phyloP scores from a whole-genome alignment of 2,113 vertebrate genomes.

The Hiodon alosoides region DNA sequence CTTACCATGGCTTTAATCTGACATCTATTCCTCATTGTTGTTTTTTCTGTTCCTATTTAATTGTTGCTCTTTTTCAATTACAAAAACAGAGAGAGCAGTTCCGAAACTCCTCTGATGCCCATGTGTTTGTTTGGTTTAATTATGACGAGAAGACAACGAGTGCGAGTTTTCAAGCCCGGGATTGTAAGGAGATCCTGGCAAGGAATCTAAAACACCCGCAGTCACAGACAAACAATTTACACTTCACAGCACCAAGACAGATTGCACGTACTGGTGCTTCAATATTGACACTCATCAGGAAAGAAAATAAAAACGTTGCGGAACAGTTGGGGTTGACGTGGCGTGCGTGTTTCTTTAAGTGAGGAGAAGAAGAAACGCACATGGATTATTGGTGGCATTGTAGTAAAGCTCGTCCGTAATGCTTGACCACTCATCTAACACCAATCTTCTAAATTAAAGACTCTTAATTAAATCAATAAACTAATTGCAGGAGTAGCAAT shows the following conservation, averaged over 20 bases:
- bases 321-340: slow-evolving; percentile 26
- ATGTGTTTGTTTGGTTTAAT: slow-evolving; percentile 19
- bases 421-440: slow-evolving; percentile 66
- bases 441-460: slow-evolving; percentile 90
- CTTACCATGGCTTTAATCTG: slow-evolving; percentile 7
- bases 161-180: background rate
- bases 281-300: slow-evolving; percentile 12
- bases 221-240: slow-evolving; percentile 13
- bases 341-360: slow-evolving; percentile 62
- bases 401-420: slow-evolving; percentile 58
- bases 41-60: background rate
- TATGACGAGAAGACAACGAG: background rate
- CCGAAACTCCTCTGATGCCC: background rate
- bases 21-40: background rate
- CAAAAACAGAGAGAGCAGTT: background rate
- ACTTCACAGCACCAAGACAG: slow-evolving; percentile 11
- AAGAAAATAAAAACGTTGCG: background rate
- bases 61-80: slow-evolving; percentile 22
- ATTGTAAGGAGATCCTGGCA: slow-evolving; percentile 14
- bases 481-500: slow-evolving; percentile 94
- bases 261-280: background rate
- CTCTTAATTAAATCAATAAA: slow-evolving; percentile 99
- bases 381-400: slow-evolving; percentile 51
- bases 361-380: slow-evolving; percentile 54
- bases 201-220: background rate